Evolutionary conservation across 2,888 invertebrate species (phyloP).

Genomic region (Ornithoptera priamus): DNA sequence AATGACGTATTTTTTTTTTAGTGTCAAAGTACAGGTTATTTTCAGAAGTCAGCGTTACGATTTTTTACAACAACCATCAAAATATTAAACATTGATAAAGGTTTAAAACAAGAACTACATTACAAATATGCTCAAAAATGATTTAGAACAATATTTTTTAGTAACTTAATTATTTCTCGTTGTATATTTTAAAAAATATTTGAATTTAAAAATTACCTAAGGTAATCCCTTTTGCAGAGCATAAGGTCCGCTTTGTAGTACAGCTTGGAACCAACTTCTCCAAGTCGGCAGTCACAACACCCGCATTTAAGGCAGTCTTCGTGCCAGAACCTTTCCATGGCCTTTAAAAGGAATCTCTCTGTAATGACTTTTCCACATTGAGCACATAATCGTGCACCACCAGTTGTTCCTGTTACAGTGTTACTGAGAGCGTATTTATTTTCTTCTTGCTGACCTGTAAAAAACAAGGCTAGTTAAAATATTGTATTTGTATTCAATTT

Average conservation of each 20-base stretch:
- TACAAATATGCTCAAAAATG: background rate
- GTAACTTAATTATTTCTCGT: background rate
- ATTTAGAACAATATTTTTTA: background rate
- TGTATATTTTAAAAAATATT: background rate
- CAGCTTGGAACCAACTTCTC: conserved; percentile 94
- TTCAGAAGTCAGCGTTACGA: too few species aligned
- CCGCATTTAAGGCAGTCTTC: conserved; percentile 96
- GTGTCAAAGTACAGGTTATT: too few species aligned
- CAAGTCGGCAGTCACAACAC: conserved; percentile 95
- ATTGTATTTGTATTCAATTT: too few species aligned
- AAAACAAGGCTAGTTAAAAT: conserved; percentile 13
- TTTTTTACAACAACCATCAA: too few species aligned
- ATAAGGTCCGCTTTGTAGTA: conserved; percentile 95
- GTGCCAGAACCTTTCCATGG: conserved; percentile 95
- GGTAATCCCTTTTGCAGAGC: conserved; percentile 94
- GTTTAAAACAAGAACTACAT: too few species aligned
- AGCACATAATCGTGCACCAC: conserved; percentile 84
- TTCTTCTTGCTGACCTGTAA: conserved; percentile 72
- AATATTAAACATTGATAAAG: too few species aligned
- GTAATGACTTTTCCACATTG: conserved; percentile 93
- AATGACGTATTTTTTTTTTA: too few species aligned
- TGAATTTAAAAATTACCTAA: conserved; percentile 81
- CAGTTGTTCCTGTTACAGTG: conserved; percentile 55
- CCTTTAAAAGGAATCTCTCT: conserved; percentile 90
- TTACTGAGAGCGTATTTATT: conserved; percentile 66